A percentile compares a stretch with the other conserved stretches of the same genome.
Evolutionary conservation across 2,797 vertebrate species (phyloP).

Genomic region (Labeo calbasu): DNA sequence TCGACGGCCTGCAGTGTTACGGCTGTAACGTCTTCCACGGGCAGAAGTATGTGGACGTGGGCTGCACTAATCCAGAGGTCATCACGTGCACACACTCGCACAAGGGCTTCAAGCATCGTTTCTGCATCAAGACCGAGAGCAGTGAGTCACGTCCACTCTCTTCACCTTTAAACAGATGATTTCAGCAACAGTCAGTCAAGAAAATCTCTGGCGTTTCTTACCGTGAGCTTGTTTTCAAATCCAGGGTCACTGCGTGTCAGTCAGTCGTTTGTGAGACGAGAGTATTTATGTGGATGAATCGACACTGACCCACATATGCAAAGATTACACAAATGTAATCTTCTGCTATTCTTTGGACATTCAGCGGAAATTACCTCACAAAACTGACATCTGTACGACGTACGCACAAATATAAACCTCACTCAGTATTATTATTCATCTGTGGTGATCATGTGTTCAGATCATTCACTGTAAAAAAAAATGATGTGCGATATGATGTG

Average conservation of each 20-base stretch:
- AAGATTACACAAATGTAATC: slow-evolving; percentile 29
- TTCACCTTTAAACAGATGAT: background rate
- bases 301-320: slow-evolving; percentile 27
- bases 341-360: slow-evolving; percentile 2
- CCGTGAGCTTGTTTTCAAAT: background rate
- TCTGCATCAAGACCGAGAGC: slow-evolving; percentile 86
- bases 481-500: too few relatives aligned
- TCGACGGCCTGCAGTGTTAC: slow-evolving; percentile 86
- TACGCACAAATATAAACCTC: background rate
- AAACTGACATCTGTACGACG: background rate
- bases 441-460: background rate
- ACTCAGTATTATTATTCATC: background rate
- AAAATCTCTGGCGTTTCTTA: slow-evolving; percentile 10
- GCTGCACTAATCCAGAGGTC: slow-evolving; percentile 88
- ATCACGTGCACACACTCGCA: slow-evolving; percentile 87
- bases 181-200: too few relatives aligned
- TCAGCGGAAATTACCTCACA: background rate
- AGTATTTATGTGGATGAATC: slow-evolving; percentile 13
- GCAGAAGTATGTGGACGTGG: slow-evolving; percentile 85
- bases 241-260: background rate
- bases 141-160: slow-evolving; percentile 72
- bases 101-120: slow-evolving; percentile 85
- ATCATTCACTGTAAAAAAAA: background rate
- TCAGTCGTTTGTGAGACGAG: too few relatives aligned
- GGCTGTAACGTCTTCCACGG: slow-evolving; percentile 90